phyloP scores from a whole-genome alignment of 2,888 invertebrate species.

The Bembecia ichneumoniformis region DNA sequence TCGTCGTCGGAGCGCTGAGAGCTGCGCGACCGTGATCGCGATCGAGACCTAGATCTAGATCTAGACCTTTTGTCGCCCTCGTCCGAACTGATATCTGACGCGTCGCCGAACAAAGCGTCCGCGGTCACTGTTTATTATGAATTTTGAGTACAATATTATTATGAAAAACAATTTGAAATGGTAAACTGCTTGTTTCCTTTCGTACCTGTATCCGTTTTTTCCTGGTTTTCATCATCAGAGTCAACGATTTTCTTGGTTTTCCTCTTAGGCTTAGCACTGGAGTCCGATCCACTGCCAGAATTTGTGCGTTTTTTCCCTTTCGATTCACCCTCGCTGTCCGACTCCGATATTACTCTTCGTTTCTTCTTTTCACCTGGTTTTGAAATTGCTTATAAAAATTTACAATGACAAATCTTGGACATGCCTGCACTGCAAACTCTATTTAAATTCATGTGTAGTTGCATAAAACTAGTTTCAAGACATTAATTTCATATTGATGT shows the following conservation, averaged over 20 bases:
- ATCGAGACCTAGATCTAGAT: conserved; percentile 25
- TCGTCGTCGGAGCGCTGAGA: conserved; percentile 42
- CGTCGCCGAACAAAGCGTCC: conserved; percentile 92
- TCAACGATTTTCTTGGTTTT: conserved; percentile 75
- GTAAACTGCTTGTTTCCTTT: no score
- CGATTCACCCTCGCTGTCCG: conserved; percentile 60
- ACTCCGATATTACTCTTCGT: conserved; percentile 62
- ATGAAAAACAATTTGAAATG: not conserved
- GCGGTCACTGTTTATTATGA: conserved; percentile 72
- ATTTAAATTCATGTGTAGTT: no score
- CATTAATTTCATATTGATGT: no score
- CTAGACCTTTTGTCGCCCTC: conserved; percentile 35
- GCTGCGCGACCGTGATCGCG: conserved; percentile 33
- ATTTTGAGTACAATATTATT: not conserved
- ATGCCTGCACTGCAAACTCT: not conserved
- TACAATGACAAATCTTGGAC: not conserved
- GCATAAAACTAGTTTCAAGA: no score
- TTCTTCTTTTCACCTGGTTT: conserved; percentile 46
- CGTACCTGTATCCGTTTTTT: conserved; percentile 44
- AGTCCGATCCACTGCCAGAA: conserved; percentile 57
- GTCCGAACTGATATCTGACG: conserved; percentile 92
- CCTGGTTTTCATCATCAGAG: conserved; percentile 73
- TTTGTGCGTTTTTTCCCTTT: conserved; percentile 47
- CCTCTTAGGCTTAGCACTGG: conserved; percentile 52
- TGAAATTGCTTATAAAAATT: conserved; percentile 1